A percentile compares a stretch with the other conserved stretches of the same genome.
These are phyloP conservation scores for Epicampocera succincta DNA, from an alignment of 2,888 invertebrate genomes.

Conservation along the genomic window DNA sequence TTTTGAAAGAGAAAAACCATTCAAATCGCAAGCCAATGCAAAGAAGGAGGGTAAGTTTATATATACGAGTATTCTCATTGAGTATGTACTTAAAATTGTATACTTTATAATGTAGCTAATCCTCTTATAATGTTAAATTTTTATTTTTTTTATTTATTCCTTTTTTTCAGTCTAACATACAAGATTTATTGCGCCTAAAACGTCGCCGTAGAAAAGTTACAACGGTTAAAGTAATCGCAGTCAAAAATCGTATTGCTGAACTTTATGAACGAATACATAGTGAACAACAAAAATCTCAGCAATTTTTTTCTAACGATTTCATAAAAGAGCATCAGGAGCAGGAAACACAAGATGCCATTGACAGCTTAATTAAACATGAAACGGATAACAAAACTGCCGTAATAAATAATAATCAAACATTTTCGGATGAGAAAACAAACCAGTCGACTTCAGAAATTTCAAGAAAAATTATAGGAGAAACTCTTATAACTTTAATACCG, in stretches of 20 bases:
- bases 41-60: constrained; percentile 56
- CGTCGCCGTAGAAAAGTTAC: constrained; percentile 63
- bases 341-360: constrained; percentile 54
- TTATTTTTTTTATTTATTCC: neutral
- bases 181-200: constrained; percentile 53
- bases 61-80: too few relatives aligned
- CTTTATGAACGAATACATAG: constrained; percentile 68
- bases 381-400: neutral
- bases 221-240: constrained; percentile 71
- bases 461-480: constrained; percentile 71
- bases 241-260: constrained; percentile 71
- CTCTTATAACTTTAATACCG: constrained; percentile 71
- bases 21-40: constrained; percentile 13
- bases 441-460: constrained; percentile 28
- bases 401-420: neutral
- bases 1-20: constrained; percentile 40
- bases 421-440: neutral
- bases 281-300: constrained; percentile 66
- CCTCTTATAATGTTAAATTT: too few relatives aligned
- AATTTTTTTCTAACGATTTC: constrained; percentile 43
- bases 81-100: too few relatives aligned
- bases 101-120: too few relatives aligned
- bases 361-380: constrained; percentile 44
- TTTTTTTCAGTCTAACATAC: constrained; percentile 41
- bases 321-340: constrained; percentile 43